These are phyloP conservation scores for Carterocephalus palaemon DNA, from an alignment of 2,888 invertebrate genomes.

Conservation along the genomic window DNA sequence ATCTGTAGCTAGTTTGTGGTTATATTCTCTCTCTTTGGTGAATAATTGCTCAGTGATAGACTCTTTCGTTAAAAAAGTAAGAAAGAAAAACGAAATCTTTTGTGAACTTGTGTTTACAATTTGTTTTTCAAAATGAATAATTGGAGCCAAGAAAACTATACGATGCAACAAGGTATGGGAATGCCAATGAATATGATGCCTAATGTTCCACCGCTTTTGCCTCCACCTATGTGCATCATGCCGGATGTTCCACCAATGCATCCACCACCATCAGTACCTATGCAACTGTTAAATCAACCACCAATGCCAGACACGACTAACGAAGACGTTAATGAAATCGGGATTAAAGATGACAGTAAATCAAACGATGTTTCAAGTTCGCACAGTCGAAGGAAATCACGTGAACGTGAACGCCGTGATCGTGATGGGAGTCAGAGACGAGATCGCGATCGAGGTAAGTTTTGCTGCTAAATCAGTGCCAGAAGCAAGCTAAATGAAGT, in stretches of 20 bases:
- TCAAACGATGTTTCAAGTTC: conserved; percentile 27
- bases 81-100: too few species aligned
- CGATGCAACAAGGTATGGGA: conserved; percentile 25
- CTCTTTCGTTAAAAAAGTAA: too few species aligned
- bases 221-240: conserved; percentile 32
- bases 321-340: conserved; percentile 24
- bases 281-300: conserved; percentile 36
- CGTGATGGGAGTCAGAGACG: conserved; percentile 19
- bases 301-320: conserved; percentile 31
- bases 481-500: too few species aligned
- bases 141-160: conserved; percentile 29
- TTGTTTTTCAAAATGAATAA: conserved; percentile 25
- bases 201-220: conserved; percentile 15
- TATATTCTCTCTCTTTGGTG: too few species aligned
- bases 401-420: conserved; percentile 16
- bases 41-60: too few species aligned
- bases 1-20: too few species aligned
- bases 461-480: too few species aligned
- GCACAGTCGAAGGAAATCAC: conserved; percentile 18
- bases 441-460: conserved; percentile 7
- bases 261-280: conserved; percentile 16
- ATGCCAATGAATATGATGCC: conserved; percentile 29
- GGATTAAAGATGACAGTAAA: background rate
- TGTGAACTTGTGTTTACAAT: conserved; percentile 3
- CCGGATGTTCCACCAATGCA: conserved; percentile 28